These are phyloP conservation scores for Anhinga rufa DNA, from an alignment of 2,113 vertebrate species.

Conservation along the genomic window DNA sequence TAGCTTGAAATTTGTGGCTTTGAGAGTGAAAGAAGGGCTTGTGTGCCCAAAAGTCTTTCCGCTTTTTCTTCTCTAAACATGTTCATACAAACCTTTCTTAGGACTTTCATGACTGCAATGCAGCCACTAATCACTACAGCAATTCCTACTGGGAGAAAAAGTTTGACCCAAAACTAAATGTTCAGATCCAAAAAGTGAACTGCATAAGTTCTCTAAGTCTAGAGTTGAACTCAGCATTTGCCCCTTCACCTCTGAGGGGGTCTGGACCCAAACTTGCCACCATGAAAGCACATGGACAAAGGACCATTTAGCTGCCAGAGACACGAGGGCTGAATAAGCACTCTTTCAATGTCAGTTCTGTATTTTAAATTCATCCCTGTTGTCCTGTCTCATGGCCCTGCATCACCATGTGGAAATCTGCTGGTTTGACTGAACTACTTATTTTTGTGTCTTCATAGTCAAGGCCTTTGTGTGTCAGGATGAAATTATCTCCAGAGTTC, in stretches of 20 bases:
- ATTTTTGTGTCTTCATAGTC: not conserved
- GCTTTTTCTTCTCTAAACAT: not conserved
- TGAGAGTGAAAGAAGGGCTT: not conserved
- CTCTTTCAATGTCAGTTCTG: not conserved
- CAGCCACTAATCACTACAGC: not conserved
- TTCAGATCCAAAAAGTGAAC: not conserved
- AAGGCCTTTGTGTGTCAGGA: fast-evolving
- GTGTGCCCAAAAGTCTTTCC: not conserved
- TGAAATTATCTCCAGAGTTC: not conserved
- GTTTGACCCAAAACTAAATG: not conserved
- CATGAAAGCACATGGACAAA: not conserved
- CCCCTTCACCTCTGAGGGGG: not conserved
- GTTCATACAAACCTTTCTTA: not conserved
- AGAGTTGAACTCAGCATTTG: not conserved
- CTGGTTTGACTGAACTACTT: not conserved
- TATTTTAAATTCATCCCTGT: not conserved
- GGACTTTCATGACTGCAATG: not conserved
- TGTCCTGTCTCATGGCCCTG: not conserved
- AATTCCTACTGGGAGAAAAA: not conserved
- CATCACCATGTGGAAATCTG: not conserved
- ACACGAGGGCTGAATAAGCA: not conserved
- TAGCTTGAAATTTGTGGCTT: not conserved
- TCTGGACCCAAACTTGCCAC: not conserved
- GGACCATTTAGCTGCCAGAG: not conserved
- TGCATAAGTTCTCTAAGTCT: not conserved